phyloP scores from a whole-genome alignment of 2,113 vertebrate species.

The Alouatta palliata region DNA sequence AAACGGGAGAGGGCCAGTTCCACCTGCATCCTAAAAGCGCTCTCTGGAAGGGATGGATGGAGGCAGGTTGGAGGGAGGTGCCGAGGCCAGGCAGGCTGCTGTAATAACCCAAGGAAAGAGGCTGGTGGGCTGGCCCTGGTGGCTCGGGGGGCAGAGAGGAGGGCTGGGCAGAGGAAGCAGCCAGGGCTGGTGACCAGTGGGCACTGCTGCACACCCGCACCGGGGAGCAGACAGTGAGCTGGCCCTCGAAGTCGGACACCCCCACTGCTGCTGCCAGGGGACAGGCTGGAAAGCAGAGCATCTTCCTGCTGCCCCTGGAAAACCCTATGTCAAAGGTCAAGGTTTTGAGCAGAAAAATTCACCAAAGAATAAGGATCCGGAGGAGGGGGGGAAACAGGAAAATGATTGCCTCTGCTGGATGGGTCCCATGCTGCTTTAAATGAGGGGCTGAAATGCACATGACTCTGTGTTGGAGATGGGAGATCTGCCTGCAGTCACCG shows the following conservation, averaged over 20 bases:
- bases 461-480: neutral
- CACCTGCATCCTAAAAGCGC: neutral
- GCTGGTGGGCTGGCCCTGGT: neutral
- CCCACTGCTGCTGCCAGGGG: neutral
- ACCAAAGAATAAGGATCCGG: neutral
- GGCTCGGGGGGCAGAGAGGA: neutral
- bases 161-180: neutral
- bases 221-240: neutral
- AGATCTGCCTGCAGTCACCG: neutral
- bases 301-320: neutral
- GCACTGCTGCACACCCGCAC: neutral
- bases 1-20: neutral
- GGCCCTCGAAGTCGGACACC: neutral
- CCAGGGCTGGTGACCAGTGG: neutral
- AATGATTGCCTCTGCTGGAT: too few species aligned
- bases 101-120: neutral
- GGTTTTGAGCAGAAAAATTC: neutral
- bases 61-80: neutral
- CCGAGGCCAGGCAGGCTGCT: neutral
- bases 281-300: neutral
- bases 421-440: neutral
- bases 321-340: neutral
- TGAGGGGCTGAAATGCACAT: neutral
- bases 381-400: neutral
- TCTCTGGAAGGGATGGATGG: neutral